Conservation (phyloP, 2,888 invertebrate species). For the Ochlodes sylvanus region DNA sequence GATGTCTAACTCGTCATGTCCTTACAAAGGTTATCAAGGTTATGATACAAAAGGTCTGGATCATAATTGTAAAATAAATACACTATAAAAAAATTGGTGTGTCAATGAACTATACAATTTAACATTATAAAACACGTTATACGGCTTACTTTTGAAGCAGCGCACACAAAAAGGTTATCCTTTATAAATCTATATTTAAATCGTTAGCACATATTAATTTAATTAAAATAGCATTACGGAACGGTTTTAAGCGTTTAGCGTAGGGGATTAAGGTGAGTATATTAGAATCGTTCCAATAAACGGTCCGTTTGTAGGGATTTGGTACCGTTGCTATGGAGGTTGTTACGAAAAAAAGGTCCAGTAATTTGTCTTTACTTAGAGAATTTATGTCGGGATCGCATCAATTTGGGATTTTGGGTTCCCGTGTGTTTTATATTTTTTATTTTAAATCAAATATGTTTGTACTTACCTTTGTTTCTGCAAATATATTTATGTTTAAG, state of each 20-base stretch:
- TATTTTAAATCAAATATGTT: background rate
- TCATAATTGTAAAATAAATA: background rate
- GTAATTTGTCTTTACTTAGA: conserved; percentile 79
- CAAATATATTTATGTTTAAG: too few relatives aligned
- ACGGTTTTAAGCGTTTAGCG: conserved; percentile 30
- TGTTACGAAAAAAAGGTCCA: conserved; percentile 73
- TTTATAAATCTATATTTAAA: conserved; percentile 27
- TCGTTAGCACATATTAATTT: conserved; percentile 32
- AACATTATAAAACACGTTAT: background rate
- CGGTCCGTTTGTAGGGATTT: conserved; percentile 65
- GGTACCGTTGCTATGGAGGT: conserved; percentile 67
- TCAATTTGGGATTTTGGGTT: conserved; percentile 34
- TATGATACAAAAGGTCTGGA: too few relatives aligned
- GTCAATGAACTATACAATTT: background rate
- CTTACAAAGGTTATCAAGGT: too few relatives aligned
- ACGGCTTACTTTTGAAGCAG: background rate
- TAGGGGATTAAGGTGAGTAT: conserved; percentile 50
- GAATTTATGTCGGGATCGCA: conserved; percentile 74
- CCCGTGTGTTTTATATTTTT: conserved; percentile 6
- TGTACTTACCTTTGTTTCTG: too few relatives aligned
- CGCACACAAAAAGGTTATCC: conserved; percentile 13
- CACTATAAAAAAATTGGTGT: background rate
- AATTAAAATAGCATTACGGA: conserved; percentile 33
- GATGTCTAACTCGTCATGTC: too few relatives aligned
- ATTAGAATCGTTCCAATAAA: conserved; percentile 75